Percentiles rank a stretch among this genome's conserved stretches.
These are phyloP conservation scores for Iguana delicatissima DNA, from an alignment of 2,797 vertebrate species.

Conservation along the genomic window DNA sequence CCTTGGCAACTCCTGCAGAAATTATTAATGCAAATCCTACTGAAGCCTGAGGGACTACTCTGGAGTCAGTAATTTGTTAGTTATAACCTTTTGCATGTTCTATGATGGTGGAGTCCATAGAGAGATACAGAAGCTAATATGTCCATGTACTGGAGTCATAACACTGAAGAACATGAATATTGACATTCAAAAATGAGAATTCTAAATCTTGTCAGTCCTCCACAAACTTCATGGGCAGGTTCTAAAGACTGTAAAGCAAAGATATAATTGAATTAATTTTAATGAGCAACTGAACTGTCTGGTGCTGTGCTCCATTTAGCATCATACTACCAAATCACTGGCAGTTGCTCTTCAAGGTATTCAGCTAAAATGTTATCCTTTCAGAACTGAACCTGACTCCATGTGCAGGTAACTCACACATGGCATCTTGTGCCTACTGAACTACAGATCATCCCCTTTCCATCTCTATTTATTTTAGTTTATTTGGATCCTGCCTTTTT, in stretches of 20 bases:
- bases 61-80: neutral
- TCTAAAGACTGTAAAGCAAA: neutral
- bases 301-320: neutral
- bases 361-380: neutral
- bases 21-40: constrained; percentile 11
- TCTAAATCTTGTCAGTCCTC: neutral
- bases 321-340: neutral
- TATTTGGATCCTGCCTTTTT: too few species aligned
- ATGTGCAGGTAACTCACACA: neutral
- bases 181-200: neutral
- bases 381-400: neutral
- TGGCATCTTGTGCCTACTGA: neutral
- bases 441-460: neutral
- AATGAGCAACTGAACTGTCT: neutral
- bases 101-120: neutral
- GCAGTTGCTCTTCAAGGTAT: neutral
- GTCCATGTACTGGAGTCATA: neutral
- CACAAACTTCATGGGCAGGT: neutral
- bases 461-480: neutral
- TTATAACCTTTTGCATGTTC: neutral
- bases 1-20: neutral
- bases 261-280: neutral
- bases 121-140: neutral
- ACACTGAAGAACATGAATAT: neutral
- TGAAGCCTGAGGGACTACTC: neutral